Evolutionary conservation across 2,888 invertebrate genomes (phyloP), one percentile per base, ranked within the genome.

Genomic region (Pteria penguin): DNA sequence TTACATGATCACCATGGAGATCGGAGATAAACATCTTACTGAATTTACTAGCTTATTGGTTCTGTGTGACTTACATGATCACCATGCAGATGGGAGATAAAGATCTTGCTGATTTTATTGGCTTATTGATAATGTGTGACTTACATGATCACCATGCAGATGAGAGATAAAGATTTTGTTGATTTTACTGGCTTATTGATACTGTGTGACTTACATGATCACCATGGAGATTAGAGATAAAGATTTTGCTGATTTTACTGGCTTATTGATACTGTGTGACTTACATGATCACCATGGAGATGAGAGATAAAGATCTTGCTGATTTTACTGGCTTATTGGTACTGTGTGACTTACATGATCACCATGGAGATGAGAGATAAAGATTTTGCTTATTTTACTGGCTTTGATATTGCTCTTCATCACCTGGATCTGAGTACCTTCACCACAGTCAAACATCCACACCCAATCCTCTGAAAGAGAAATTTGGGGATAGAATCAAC

Each of bases 381-480:
- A 93, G 55, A 93, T 90, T 80, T 91, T 92, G 65, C 84, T 88
- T 33, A 93, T 89, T 76, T 88, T 91, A 29, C 92, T 90, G n/a
- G 90, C 83, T 73, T 88, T 89, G 2, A 89, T 75, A 1, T 68
- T 66, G 75, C 91, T 91, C 71, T 88, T 91, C 89, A 92, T 91
- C 36, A 92, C 73, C 82, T 93, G 93, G 36, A 91, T 87, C 83
- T 93, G 93, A 8, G 93, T 90, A 18, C 93, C 92, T 86, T 93
- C 93, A 33, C 93, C 93, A 87, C 93, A 93, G 78, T 93, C 93
- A 90, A 93, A 92, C 75, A 93, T 79, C 92, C 93, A 93, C 5
- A 91, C 86, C 45, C 83, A 83, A 27, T 91, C 92, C 84, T 91
- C 92, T 92, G 78, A n/a, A 74, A 65, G 45, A 62, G n/a, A n/a